Conservation (phyloP, 1,140 invertebrate genomes). For the Drosophila mauritiana region DNA sequence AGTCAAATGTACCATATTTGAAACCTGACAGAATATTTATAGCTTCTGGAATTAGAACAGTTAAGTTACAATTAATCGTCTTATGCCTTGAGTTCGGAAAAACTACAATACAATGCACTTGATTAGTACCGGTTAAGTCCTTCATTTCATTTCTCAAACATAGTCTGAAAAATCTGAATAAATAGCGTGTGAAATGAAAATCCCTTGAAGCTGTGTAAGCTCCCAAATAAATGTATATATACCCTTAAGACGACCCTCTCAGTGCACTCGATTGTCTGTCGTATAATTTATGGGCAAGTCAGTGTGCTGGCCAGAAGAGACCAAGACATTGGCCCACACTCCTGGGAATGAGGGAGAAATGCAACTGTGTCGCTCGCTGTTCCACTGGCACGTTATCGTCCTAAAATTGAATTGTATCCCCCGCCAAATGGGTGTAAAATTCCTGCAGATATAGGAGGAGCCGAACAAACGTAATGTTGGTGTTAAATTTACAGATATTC, state of each 20-base stretch:
- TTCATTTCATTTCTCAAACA: no score
- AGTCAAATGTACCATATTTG: background rate
- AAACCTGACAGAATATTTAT: no score
- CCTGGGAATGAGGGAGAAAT: conserved; percentile 16
- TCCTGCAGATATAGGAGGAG: background rate
- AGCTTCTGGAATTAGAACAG: no score
- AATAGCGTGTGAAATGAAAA: background rate
- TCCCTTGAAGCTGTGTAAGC: no score
- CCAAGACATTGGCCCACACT: conserved; percentile 9
- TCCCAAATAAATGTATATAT: no score
- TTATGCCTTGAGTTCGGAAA: no score
- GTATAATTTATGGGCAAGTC: conserved; percentile 65
- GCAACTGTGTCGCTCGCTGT: conserved; percentile 57
- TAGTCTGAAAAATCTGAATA: background rate
- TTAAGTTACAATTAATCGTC: no score
- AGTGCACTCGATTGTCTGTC: conserved; percentile 17
- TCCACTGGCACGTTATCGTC: conserved; percentile 31
- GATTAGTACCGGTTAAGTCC: no score
- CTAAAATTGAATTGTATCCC: conserved; percentile 67
- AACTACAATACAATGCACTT: no score
- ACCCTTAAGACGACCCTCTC: no score
- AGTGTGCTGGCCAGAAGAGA: conserved; percentile 53
- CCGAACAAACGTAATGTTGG: conserved; percentile 20
- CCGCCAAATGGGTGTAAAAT: background rate
- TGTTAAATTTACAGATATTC: conserved; percentile 64